Evolutionary conservation across 2,888 invertebrate species (phyloP).

Genomic region (Eupithecia exiguata): DNA sequence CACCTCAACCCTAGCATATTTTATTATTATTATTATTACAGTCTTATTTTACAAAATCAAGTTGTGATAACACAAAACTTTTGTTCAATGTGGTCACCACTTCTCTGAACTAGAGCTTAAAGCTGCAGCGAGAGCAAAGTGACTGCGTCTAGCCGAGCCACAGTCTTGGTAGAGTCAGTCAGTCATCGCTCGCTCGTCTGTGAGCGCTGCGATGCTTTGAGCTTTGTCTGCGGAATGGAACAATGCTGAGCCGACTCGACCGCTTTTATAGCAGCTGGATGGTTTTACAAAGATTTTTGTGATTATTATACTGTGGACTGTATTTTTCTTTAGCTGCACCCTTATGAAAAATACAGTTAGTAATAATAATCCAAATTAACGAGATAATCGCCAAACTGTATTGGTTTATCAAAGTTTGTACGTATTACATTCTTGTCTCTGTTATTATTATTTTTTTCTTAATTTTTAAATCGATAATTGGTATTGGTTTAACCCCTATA

Average conservation of each 20-base stretch:
- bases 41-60: no score
- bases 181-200: constrained; percentile 12
- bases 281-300: background rate
- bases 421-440: no score
- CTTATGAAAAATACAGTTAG: background rate
- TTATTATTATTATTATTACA: no score
- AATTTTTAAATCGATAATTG: no score
- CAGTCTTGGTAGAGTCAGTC: no score
- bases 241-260: constrained; percentile 20
- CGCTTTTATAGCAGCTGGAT: background rate
- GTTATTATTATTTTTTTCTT: no score
- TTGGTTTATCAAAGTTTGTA: no score
- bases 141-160: constrained; percentile 34
- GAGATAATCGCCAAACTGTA: background rate
- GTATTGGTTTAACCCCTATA: no score
- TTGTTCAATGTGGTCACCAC: background rate
- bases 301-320: background rate
- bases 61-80: background rate
- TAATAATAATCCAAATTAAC: background rate
- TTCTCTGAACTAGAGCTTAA: background rate
- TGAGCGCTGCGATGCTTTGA: constrained; percentile 15
- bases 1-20: background rate
- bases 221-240: constrained; percentile 26
- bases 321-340: no score
- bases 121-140: constrained; percentile 26